Evolutionary conservation across 2,797 vertebrate species (phyloP).

Genomic region (Halcyon chelicuti): DNA sequence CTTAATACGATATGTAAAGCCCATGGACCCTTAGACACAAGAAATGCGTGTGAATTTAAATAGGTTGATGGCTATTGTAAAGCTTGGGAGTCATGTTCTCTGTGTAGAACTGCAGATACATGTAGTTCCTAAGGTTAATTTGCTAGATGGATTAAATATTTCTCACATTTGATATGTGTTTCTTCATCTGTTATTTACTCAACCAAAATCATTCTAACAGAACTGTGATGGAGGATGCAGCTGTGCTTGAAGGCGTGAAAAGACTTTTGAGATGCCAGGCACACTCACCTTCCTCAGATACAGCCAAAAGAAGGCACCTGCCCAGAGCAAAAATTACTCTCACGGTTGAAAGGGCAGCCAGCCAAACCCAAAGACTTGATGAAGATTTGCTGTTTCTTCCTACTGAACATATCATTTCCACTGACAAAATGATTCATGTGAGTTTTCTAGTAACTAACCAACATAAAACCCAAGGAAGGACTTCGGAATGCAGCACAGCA

Average conservation of each 20-base stretch:
- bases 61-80: not conserved
- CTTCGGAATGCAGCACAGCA: not conserved
- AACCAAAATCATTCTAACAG: not conserved
- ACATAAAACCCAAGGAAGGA: not conserved
- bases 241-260: not conserved
- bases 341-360: not conserved
- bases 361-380: not conserved
- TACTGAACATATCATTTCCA: not conserved
- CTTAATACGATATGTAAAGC: not conserved
- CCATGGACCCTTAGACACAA: not conserved
- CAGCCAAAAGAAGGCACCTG: not conserved
- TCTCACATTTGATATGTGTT: not conserved
- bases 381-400: not conserved
- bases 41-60: not conserved
- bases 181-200: not conserved
- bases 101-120: no score
- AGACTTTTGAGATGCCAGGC: not conserved
- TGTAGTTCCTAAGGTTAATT: not conserved
- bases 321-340: not conserved
- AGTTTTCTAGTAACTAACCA: not conserved
- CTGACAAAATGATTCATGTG: not conserved
- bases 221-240: not conserved
- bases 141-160: not conserved
- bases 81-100: not conserved
- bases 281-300: not conserved